phyloP scores from a whole-genome alignment of 2,888 invertebrate genomes.

The Ditylenchus weischeri region DNA sequence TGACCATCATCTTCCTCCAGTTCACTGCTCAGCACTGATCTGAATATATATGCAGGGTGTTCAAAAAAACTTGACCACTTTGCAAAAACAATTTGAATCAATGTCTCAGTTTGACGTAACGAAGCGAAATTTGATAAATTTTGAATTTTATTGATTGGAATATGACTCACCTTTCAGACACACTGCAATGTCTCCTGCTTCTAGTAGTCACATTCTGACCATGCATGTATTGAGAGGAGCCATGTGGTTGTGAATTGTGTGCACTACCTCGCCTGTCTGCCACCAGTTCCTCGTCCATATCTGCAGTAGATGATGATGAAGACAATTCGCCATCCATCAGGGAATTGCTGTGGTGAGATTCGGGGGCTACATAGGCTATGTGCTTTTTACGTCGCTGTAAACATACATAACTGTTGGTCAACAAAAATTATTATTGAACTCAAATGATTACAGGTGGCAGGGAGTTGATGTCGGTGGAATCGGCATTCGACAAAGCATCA shows the following conservation, averaged over 20 bases:
- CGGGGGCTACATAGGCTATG: slow-evolving; percentile 59
- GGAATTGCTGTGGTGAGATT: slow-evolving; percentile 56
- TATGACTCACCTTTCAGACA: slow-evolving; percentile 10
- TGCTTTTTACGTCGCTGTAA: slow-evolving; percentile 53
- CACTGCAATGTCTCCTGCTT: slow-evolving; percentile 11
- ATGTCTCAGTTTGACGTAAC: background rate
- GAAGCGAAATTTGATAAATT: background rate
- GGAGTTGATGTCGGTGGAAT: slow-evolving; percentile 47
- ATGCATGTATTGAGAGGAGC: background rate
- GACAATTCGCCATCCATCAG: slow-evolving; percentile 52
- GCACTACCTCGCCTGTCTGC: background rate
- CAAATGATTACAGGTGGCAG: slow-evolving; percentile 24
- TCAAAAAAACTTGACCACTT: too few species aligned
- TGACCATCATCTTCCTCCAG: slow-evolving; percentile 8
- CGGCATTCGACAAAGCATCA: slow-evolving; percentile 51
- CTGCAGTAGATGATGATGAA: slow-evolving; percentile 41
- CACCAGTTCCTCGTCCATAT: slow-evolving; percentile 11
- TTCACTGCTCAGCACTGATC: slow-evolving; percentile 20
- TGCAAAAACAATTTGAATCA: too few species aligned
- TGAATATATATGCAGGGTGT: background rate
- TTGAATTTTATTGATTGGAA: too few species aligned
- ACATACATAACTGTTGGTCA: background rate
- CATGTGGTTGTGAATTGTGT: background rate
- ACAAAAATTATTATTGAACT: background rate
- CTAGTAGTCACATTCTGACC: background rate